Evolutionary conservation across 2,888 invertebrate genomes (phyloP), one percentile per base, ranked within the genome.

Genomic region (Lithophane ornitopus): DNA sequence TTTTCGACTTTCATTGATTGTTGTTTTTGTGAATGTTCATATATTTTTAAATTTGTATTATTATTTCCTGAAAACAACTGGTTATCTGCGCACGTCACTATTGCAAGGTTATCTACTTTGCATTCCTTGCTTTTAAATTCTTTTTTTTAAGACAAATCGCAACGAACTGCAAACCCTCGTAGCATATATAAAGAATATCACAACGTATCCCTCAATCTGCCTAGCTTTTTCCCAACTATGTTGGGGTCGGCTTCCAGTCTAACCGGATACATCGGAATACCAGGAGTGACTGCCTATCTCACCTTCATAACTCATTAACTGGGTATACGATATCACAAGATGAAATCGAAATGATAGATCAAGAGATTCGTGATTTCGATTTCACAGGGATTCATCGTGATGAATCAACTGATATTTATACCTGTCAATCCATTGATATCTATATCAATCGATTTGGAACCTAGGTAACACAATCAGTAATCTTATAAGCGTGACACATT

Each of bases 21-120:
- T 22, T 66, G 22, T 39, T 3, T 22, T 39, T n/a, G 26, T 41
- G 28, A 72, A n/a, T 3, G 39, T 61, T 56, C n/a, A 46, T 28
- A 19, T 26, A n/a, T n/a, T n/a, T n/a, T n/a, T n/a, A n/a, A n/a
- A n/a, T n/a, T 16, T 16, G 7, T 28, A 12, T 34, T 34, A 6
- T 9, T 14, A 61, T 73, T 80, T 74, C 54, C 80, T 73, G 54
- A 41, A 61, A 79, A 54, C 3, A 74, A 78, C 61, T 56, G 28
- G 54, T 73, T 52, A 1, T 7, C 9, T n/a, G 11, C 4, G 4
- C 0, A 61, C 39, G 58, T 66, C 65, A 58, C 34, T n/a, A 9
- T 52, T 8, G 41, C 73, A 79, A 72, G 79, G 72, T 61, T 54
- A 19, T 65, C 26, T 28, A 39, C 58, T 39, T 16, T 16, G 46